These are phyloP conservation scores for Bos javanicus DNA, from an alignment of 2,113 vertebrate species.

Conservation along the genomic window DNA sequence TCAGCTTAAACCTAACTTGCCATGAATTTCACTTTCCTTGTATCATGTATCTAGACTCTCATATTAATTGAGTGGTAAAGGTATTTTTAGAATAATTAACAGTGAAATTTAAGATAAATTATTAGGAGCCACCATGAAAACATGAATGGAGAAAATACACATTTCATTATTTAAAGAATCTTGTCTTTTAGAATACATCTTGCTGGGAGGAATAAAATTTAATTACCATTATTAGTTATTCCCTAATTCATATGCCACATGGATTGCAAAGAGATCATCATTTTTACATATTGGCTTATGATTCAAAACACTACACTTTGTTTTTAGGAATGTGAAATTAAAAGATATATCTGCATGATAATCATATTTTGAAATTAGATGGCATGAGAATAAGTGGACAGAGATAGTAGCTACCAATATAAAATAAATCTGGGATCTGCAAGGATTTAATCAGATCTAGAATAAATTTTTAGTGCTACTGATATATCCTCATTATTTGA, in stretches of 20 bases:
- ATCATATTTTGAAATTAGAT: slow-evolving; percentile 52
- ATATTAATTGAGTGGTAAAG: not conserved
- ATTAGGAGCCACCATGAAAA: not conserved
- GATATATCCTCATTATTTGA: slow-evolving; percentile 51
- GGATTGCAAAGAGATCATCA: not conserved
- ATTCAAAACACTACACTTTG: not conserved
- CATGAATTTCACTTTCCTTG: not conserved
- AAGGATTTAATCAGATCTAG: slow-evolving; percentile 50
- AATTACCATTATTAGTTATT: slow-evolving; percentile 8
- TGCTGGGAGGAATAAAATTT: not conserved
- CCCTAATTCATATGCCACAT: not conserved
- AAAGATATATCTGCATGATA: not conserved
- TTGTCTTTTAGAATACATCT: not conserved
- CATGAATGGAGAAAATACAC: not conserved
- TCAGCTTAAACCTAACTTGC: not conserved
- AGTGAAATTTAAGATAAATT: not conserved
- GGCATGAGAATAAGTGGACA: slow-evolving; percentile 21
- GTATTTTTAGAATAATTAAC: not conserved
- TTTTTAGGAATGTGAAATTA: not conserved
- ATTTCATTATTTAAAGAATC: not conserved
- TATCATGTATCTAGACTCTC: not conserved
- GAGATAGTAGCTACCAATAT: slow-evolving; percentile 29
- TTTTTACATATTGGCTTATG: slow-evolving; percentile 31
- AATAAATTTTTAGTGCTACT: slow-evolving; percentile 28
- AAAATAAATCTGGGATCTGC: slow-evolving; percentile 28